Evolutionary conservation across 2,888 invertebrate species (phyloP), one percentile per base, ranked within the genome.

Genomic region (Odontocolon sp.): DNA sequence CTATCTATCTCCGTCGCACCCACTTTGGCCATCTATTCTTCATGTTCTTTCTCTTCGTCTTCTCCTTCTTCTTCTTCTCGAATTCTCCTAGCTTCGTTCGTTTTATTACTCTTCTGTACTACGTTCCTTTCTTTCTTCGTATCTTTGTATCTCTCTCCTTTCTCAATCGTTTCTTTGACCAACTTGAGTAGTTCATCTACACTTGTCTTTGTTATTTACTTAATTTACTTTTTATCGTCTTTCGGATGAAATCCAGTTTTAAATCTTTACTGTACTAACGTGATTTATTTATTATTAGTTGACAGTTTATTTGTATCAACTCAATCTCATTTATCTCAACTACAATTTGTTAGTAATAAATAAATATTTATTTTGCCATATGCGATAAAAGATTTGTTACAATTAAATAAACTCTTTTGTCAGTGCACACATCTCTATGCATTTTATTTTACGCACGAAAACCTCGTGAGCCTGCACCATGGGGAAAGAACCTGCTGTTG

Each of bases 11-110:
- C 40, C 21, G 47, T 63, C 52, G 61, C 63, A 79, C 83, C 80
- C 79, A 80, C 82, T 82, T 76, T 80, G 74, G 9, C 52, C 28
- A 26, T 31, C 67, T n/a, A 16, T 66, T 54, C 72, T 73, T 69
- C 47, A 36, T 78, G 54, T 73, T n/a, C n/a, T n/a, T n/a, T n/a
- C n/a, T n/a, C n/a, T n/a, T n/a, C n/a, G n/a, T n/a, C n/a, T n/a
- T n/a, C n/a, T n/a, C n/a, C n/a, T n/a, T 28, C 68, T 78, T 68
- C 72, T 64, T 56, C 50, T 57, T 36, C 64, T 33, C 59, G 21
- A 67, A 59, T 45, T 40, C 33, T 63, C 36, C 77, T 73, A 72
- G 63, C 21, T 56, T 36, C 54, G 8, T 74, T n/a, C n/a, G 42
- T 70, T 56, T 70, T 63, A 31, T 70, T 77, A 61, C 57, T 45